Percentiles rank a stretch among this genome's conserved stretches.
Evolutionary conservation across 2,797 vertebrate species (phyloP).

Genomic region (Mareca penelope): DNA sequence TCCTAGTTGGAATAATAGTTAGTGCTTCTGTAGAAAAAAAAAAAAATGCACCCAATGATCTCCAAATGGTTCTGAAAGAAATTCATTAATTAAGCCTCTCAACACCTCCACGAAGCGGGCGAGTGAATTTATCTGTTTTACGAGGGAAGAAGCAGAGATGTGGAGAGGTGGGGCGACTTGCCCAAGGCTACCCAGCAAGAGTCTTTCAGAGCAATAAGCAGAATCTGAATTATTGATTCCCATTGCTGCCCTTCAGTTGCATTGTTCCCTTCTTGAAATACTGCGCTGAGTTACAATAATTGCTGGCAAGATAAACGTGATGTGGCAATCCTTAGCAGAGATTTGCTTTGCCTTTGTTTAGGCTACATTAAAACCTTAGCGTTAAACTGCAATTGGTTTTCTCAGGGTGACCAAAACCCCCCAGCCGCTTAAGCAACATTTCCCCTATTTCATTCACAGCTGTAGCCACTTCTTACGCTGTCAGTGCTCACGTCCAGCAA

Average conservation of each 20-base stretch:
- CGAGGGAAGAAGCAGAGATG: constrained; percentile 12
- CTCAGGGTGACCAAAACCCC: background rate
- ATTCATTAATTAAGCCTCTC: constrained; percentile 54
- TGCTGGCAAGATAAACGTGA: constrained; percentile 44
- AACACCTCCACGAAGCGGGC: constrained; percentile 29
- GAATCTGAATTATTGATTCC: constrained; percentile 49
- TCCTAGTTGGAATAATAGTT: background rate
- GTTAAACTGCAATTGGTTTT: background rate
- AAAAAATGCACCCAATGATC: background rate
- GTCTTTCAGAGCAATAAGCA: constrained; percentile 55
- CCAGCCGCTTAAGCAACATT: background rate
- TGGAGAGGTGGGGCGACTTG: constrained; percentile 37
- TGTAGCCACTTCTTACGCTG: background rate
- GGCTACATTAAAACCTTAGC: background rate
- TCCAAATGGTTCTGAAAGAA: constrained; percentile 29
- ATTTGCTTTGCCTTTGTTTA: constrained; percentile 10
- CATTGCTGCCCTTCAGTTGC: constrained; percentile 3
- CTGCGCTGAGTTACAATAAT: background rate
- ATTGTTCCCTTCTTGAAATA: background rate
- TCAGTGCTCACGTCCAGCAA: background rate
- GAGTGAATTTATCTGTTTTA: constrained; percentile 49
- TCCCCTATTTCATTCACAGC: background rate
- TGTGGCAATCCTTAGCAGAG: background rate
- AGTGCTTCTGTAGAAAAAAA: constrained; percentile 6
- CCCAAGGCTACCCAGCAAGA: constrained; percentile 37